Evolutionary conservation across 2,888 invertebrate species (phyloP), one percentile per base, ranked within the genome.

Genomic region (Leuctra nigra): DNA sequence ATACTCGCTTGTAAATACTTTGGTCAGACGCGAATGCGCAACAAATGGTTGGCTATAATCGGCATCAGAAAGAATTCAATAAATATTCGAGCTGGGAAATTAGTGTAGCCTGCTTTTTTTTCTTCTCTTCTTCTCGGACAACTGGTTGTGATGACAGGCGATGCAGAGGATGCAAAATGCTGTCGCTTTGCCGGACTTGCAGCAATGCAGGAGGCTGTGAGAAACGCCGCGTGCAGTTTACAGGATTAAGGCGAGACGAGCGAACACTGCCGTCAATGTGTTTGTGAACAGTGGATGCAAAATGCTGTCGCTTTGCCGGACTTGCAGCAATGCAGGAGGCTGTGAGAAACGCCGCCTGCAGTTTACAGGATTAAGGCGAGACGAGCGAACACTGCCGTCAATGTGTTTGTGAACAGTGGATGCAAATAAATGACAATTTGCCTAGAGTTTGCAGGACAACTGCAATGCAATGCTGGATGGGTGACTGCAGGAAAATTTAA

Each of bases 1-100:
- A 44, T 44, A n/a, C 22, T 23, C 44, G n/a, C 23, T 22, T 44
- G 44, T 44, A 44, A 44, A 20, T 23, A n/a, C 6, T n/a, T 44
- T 44, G 23, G n/a, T 23, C 22, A 20, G 23, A 22, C 44, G 22
- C 23, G 13, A 44, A 22, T 44, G 22, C n/a, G 44, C 44, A n/a
- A n/a, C n/a, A 44, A 44, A 23, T 44, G 23, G 23, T 23, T 20
- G 44, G 20, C 20, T 23, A 44, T 44, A 23, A 44, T 44, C 44
- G 44, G 23, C 23, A 23, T 23, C 22, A 22, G 23, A 44, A 20
- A n/a, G 22, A 23, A 22, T 20, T 44, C 44, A 44, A 44, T 44
- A 44, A 23, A 44, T 44, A 44, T 44, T 44, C 44, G 23, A 20
- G 44, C n/a, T 20, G n/a, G 11, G 23, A 44, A 44, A 44, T 44